Conservation (phyloP, 2,797 vertebrate species). For the Pseudochirops corinnae region DNA sequence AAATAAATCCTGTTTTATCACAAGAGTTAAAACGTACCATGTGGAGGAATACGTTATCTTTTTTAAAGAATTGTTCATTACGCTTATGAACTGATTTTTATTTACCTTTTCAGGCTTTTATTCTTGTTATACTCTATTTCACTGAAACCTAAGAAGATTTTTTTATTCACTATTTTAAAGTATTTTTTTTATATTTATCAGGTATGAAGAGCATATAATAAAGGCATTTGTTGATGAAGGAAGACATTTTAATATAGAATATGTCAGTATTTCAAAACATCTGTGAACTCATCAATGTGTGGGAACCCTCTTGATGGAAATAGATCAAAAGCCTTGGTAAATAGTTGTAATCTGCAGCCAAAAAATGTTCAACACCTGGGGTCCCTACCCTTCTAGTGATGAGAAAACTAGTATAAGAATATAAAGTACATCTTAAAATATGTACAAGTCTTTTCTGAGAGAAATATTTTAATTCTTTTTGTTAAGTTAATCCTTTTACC, state of each 20-base stretch:
- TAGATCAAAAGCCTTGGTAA: neutral
- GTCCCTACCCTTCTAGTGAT: neutral
- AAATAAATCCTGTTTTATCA: conserved; percentile 67
- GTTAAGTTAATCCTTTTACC: neutral
- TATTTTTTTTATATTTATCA: neutral
- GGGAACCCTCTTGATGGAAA: neutral
- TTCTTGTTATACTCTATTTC: neutral
- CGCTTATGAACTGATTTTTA: conserved; percentile 30
- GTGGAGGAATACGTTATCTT: conserved; percentile 58
- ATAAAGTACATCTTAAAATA: neutral
- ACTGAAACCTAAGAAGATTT: neutral
- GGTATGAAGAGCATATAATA: neutral
- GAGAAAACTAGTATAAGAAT: neutral
- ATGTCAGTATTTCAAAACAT: neutral
- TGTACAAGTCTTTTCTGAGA: neutral
- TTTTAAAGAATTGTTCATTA: conserved; percentile 52
- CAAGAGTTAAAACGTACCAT: conserved; percentile 19
- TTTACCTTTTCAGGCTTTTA: conserved; percentile 42
- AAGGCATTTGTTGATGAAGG: neutral
- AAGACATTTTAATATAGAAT: neutral
- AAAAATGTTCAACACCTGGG: neutral
- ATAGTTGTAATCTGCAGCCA: neutral
- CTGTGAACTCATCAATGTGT: neutral
- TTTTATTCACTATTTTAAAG: neutral
- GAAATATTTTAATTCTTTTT: conserved; percentile 40